Evolutionary conservation across 53 echinoderm and acorn worm species (phyloP).

Genomic region (Zoroaster sp.): DNA sequence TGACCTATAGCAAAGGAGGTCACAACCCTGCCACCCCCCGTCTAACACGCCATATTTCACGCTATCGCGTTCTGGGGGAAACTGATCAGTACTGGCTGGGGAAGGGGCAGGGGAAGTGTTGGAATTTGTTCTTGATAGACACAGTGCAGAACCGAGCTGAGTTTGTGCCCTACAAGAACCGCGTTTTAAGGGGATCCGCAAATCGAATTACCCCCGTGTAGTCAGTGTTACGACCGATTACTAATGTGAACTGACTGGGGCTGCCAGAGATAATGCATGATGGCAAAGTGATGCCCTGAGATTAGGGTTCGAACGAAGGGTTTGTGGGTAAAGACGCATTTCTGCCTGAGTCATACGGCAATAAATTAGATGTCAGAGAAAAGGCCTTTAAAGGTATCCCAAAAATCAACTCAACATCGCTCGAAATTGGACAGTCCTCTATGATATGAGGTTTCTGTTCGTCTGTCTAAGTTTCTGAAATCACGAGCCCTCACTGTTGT

Average conservation of each 20-base stretch:
- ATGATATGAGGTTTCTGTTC: no score
- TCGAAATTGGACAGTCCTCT: no score
- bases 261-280: neutral
- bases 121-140: neutral
- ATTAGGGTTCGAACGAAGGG: neutral
- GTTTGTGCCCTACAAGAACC: neutral
- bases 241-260: constrained; percentile 20
- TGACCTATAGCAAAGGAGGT: neutral
- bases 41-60: no score
- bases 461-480: no score
- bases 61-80: neutral
- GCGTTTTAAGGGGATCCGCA: neutral
- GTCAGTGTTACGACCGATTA: constrained; percentile 42
- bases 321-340: neutral
- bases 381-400: no score
- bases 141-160: neutral
- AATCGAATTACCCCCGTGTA: constrained; percentile 11
- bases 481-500: no score
- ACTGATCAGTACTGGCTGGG: neutral
- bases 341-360: neutral
- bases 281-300: neutral
- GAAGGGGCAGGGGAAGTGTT: neutral
- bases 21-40: neutral
- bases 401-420: no score
- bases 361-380: neutral